A percentile compares a stretch with the other conserved stretches of the same genome.
Conservation (phyloP, 2,888 invertebrate species). For the Thalpophila matura region DNA sequence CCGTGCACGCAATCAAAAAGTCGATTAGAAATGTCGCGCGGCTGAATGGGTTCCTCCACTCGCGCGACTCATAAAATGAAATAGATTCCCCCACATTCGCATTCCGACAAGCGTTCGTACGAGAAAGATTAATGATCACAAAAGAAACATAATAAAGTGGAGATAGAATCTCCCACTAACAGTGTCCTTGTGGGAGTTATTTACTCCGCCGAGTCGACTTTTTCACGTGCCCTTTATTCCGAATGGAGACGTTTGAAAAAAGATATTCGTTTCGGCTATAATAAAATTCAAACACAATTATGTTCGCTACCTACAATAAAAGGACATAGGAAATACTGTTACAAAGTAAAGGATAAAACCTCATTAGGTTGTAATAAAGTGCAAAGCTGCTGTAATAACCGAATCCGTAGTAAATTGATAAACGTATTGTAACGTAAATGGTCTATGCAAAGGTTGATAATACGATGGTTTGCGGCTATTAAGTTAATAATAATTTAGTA, state of each 20-base stretch:
- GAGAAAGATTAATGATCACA: conserved; percentile 91
- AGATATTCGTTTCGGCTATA: conserved; percentile 57
- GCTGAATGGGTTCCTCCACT: conserved; percentile 88
- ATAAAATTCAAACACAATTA: conserved; percentile 55
- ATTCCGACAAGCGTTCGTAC: conserved; percentile 91
- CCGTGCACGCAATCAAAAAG: conserved; percentile 89
- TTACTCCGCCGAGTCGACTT: conserved; percentile 87
- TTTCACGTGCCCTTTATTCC: conserved; percentile 87
- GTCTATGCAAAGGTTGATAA: conserved; percentile 60
- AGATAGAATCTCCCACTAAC: conserved; percentile 91
- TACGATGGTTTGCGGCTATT: conserved; percentile 66
- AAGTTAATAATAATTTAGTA: conserved; percentile 69
- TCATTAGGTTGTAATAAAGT: conserved; percentile 59
- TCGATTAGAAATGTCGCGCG: conserved; percentile 90
- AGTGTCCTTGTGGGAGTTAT: conserved; percentile 91
- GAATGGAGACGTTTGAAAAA: conserved; percentile 75
- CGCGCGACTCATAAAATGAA: conserved; percentile 90
- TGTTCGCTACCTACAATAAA: conserved; percentile 40
- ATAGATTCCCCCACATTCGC: conserved; percentile 91
- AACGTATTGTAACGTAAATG: conserved; percentile 55
- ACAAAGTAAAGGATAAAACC: conserved; percentile 24
- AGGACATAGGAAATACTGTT: conserved; percentile 13
- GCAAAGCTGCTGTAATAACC: conserved; percentile 68
- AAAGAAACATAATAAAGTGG: conserved; percentile 91
- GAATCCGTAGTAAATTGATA: conserved; percentile 78